Conservation (phyloP, 2,888 invertebrate genomes). For the Stenchaetothrips biformis region DNA sequence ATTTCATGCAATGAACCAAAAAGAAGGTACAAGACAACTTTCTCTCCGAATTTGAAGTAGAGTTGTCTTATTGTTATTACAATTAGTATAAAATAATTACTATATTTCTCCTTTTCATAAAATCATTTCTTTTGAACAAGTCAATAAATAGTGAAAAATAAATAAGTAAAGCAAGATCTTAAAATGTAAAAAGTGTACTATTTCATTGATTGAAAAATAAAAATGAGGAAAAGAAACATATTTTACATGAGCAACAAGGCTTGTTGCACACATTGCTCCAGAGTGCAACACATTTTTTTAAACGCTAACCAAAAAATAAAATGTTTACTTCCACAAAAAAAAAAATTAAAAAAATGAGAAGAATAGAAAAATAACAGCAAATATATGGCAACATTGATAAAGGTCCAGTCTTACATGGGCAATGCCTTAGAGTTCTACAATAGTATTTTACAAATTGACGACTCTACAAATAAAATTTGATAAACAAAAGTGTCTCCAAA, state of each 20-base stretch:
- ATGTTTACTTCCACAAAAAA: not conserved
- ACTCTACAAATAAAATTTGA: conserved; percentile 17
- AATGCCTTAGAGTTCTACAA: conserved; percentile 3
- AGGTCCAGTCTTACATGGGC: conserved; percentile 10
- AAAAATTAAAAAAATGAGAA: conserved; percentile 2
- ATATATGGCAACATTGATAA: conserved; percentile 10
- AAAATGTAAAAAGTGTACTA: not conserved
- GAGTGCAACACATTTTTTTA: not conserved
- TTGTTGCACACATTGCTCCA: not conserved
- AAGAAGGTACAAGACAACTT: not conserved
- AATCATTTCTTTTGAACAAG: not conserved
- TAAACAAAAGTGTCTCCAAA: not conserved
- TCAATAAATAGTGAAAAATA: not conserved
- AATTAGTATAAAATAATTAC: not conserved
- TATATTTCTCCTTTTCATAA: conserved; percentile 1
- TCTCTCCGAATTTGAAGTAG: not conserved
- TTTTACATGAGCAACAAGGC: not conserved
- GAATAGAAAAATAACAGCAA: conserved; percentile 18
- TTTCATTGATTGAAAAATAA: not conserved
- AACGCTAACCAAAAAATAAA: not conserved
- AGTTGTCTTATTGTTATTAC: not conserved
- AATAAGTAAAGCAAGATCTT: not conserved
- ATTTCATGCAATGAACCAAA: not conserved
- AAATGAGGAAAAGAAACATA: not conserved
- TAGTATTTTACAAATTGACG: conserved; percentile 6